A percentile compares a stretch with the other conserved stretches of the same genome.
Evolutionary conservation across 2,797 vertebrate species (phyloP).

Genomic region (Melanotaenia nigrans): DNA sequence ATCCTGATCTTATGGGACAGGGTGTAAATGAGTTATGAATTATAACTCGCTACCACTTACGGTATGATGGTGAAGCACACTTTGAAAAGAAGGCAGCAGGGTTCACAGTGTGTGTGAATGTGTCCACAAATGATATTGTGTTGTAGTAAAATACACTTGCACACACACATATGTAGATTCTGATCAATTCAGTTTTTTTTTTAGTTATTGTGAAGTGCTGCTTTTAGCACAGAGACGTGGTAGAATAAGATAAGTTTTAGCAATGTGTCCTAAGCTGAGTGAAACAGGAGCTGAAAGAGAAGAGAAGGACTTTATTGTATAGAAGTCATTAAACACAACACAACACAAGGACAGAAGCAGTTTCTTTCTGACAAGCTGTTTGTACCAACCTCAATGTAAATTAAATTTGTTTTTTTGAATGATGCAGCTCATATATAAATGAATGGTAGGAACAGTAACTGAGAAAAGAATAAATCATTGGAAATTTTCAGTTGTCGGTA

Average conservation of each 20-base stretch:
- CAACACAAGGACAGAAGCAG: conserved; percentile 36
- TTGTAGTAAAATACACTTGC: background rate
- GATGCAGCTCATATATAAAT: conserved; percentile 3
- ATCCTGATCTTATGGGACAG: conserved; percentile 81
- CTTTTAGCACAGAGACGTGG: conserved; percentile 31
- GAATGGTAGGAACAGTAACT: conserved; percentile 22
- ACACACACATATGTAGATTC: conserved; percentile 7
- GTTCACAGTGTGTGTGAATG: conserved; percentile 22
- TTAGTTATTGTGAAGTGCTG: conserved; percentile 32
- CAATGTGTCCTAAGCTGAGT: conserved; percentile 44
- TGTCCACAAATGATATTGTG: conserved; percentile 15
- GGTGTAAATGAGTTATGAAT: conserved; percentile 81
- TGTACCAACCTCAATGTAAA: conserved; percentile 18
- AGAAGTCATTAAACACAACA: conserved; percentile 40
- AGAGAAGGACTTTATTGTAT: conserved; percentile 53
- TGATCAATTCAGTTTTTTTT: conserved; percentile 35
- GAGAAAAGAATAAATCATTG: conserved; percentile 18
- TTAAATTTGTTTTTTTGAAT: conserved; percentile 10
- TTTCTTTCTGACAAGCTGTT: conserved; percentile 47
- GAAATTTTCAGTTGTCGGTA: conserved; percentile 47
- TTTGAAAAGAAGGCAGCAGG: conserved; percentile 22
- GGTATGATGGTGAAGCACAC: conserved; percentile 35
- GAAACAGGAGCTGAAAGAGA: conserved; percentile 36
- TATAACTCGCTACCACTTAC: conserved; percentile 66
- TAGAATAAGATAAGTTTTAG: conserved; percentile 49